Base-by-base conservation (phyloP, 1,140 invertebrate species). In the Holcopasites calliopsidis region DNA sequence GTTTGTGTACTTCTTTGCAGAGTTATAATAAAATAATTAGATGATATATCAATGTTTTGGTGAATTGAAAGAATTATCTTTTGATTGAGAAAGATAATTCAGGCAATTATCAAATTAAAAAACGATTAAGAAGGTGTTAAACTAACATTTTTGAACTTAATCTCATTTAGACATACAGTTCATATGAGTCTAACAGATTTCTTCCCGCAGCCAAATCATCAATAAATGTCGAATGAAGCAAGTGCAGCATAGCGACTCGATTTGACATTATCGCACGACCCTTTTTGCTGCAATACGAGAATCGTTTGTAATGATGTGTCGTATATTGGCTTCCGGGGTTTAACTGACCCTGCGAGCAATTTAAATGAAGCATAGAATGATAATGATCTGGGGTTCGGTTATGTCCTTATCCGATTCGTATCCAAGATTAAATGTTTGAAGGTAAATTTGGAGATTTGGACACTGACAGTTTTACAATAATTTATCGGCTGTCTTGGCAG, bases 241-340 rank as follows among this genome's bases (percentile, higher is more conserved):
- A 26, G 5, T 62, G 50, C 21, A 58, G 13, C 26, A n/a, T n/a
- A 11, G 21, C 31, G 16, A 3, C 52, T 47, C n/a, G 31, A 68
- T 57, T 49, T 40, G 42, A 55, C 26, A 49, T 35, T 42, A 49
- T 79, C 72, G 40, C n/a, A 28, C 61, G 47, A 74, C 18, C 33
- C 16, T 47, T 26, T 28, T 49, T 31, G 10, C 52, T 40, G 26
- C 18, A 16, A 21, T 38, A 54, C 21, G 13, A 54, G 40, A 26
- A 60, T 70, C 68, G 40, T 13, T 44, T 44, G 28, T 44, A 79
- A 80, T 26, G 47, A 80, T 44, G 31, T 28, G 58, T 58, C 23
- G 78, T 64, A 54, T 49, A 35, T 61, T 44, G 40, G 62, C 79
- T 80, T 79, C 35, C 57, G 70, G 62, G 62, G 33, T 57, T 68